These are phyloP conservation scores for Danionella cerebrum DNA, from an alignment of 2,113 vertebrate genomes.

Conservation along the genomic window DNA sequence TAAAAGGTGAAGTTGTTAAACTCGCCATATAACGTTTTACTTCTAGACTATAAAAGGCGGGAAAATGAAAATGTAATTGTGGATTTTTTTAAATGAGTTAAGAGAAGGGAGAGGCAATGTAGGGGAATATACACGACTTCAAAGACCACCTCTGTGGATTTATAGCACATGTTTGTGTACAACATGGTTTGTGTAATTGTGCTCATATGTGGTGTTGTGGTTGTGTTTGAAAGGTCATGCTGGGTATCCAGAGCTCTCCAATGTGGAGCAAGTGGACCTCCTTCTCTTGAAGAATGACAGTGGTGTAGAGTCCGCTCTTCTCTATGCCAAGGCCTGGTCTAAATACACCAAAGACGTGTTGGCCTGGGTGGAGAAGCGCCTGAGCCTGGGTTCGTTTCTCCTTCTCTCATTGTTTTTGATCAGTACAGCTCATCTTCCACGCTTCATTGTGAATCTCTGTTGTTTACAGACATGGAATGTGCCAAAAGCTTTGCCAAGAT, in stretches of 20 bases:
- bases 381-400: constrained; percentile 80
- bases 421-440: not conserved
- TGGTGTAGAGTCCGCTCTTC: constrained; percentile 86
- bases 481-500: constrained; percentile 86
- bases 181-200: not conserved
- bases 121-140: not conserved
- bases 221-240: constrained; percentile 44
- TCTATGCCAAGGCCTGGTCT: constrained; percentile 93
- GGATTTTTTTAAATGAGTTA: not conserved
- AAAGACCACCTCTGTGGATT: not conserved
- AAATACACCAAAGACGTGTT: constrained; percentile 93
- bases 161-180: not conserved
- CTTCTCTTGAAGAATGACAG: constrained; percentile 80
- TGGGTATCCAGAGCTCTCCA: constrained; percentile 66
- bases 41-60: not conserved
- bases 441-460: not conserved
- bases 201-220: constrained; percentile 2
- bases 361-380: constrained; percentile 88
- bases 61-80: not conserved
- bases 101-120: not conserved
- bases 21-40: not conserved
- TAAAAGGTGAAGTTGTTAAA: not conserved
- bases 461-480: constrained; percentile 79
- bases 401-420: not conserved
- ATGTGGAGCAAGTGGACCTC: constrained; percentile 79